Evolutionary conservation across 2,888 invertebrate genomes (phyloP).

Genomic region (Patella caerulea): DNA sequence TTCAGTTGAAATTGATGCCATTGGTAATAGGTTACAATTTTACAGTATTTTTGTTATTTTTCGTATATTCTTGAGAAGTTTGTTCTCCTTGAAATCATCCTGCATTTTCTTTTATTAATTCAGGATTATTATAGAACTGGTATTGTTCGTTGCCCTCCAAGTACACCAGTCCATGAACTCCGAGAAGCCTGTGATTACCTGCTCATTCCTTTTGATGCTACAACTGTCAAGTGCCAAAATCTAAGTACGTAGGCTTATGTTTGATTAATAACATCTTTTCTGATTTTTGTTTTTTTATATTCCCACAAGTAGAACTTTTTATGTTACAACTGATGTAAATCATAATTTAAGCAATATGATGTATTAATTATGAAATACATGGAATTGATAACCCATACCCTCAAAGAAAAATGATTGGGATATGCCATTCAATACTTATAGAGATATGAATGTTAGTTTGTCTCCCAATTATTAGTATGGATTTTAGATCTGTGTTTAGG

Average conservation of each 20-base stretch:
- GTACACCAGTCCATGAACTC: conserved; percentile 95
- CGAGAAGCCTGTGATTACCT: conserved; percentile 99
- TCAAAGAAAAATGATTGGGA: background rate
- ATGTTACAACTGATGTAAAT: background rate
- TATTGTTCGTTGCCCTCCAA: conserved; percentile 92
- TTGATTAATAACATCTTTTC: background rate
- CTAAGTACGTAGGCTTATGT: conserved; percentile 79
- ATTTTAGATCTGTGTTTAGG: too few relatives aligned
- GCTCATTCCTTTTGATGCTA: conserved; percentile 96
- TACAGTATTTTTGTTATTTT: too few relatives aligned
- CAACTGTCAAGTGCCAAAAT: conserved; percentile 89
- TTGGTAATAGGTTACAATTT: too few relatives aligned
- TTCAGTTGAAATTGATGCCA: too few relatives aligned
- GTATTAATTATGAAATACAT: background rate
- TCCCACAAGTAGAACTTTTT: background rate
- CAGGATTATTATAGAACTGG: conserved; percentile 92
- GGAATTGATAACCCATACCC: background rate
- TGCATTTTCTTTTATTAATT: conserved; percentile 25
- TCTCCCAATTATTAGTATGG: too few relatives aligned
- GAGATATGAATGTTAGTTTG: too few relatives aligned
- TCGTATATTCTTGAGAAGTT: background rate
- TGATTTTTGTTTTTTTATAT: background rate
- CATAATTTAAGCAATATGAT: background rate
- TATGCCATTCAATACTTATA: too few relatives aligned
- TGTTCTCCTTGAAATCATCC: conserved; percentile 8